These are phyloP conservation scores for Molorchus minor DNA, from an alignment of 2,888 invertebrate genomes.

Conservation along the genomic window DNA sequence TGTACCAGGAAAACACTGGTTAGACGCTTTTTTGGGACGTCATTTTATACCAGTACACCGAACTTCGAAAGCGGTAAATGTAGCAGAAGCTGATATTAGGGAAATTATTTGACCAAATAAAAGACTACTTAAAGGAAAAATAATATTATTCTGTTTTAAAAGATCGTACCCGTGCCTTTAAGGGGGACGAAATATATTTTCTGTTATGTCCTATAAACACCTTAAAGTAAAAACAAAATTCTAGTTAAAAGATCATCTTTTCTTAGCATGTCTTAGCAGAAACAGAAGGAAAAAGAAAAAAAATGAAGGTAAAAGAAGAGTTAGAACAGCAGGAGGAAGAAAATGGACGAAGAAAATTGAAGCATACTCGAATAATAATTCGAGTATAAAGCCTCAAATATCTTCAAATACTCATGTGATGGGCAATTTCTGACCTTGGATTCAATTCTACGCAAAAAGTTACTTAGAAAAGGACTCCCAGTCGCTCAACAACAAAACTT, in stretches of 20 bases:
- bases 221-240: slow-evolving; percentile 12
- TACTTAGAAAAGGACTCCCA: no score
- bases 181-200: slow-evolving; percentile 39
- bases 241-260: slow-evolving; percentile 4
- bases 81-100: no score
- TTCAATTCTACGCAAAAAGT: no score
- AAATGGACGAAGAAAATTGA: slow-evolving; percentile 7
- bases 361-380: no score
- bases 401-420: no score
- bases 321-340: slow-evolving; percentile 11
- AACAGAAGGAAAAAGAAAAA: slow-evolving; percentile 17
- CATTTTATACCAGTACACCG: no score
- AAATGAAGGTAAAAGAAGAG: slow-evolving; percentile 5
- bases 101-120: slow-evolving; percentile 41
- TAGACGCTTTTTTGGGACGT: no score
- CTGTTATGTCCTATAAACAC: slow-evolving; percentile 27
- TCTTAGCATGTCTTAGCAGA: slow-evolving; percentile 7
- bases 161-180: slow-evolving; percentile 32
- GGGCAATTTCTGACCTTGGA: no score
- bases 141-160: neutral
- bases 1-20: slow-evolving; percentile 26
- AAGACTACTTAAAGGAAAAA: slow-evolving; percentile 7
- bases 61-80: no score
- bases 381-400: no score
- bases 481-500: no score